These are phyloP conservation scores for Phaethon lepturus DNA, from an alignment of 2,113 vertebrate species.

Conservation along the genomic window DNA sequence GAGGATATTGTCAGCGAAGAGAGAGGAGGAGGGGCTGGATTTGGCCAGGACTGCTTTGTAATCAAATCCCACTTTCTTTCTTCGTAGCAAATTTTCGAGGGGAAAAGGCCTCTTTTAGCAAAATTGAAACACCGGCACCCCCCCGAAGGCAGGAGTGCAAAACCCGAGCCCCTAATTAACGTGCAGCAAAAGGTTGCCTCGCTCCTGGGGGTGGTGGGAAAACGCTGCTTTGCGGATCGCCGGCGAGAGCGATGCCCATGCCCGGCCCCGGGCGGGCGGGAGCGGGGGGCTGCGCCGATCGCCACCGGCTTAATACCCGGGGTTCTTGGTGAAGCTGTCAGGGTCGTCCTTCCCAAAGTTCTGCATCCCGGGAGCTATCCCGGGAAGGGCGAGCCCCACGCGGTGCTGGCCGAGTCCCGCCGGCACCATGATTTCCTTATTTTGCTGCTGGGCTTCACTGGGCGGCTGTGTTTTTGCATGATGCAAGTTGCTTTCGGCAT, in stretches of 20 bases:
- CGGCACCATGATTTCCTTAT: accelerated
- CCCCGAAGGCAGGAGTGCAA: not conserved
- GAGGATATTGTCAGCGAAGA: constrained; percentile 62
- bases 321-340: not conserved
- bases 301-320: not conserved
- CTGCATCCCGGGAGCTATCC: not conserved
- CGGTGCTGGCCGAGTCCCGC: not conserved
- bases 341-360: not conserved
- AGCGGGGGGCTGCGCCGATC: not conserved
- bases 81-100: constrained; percentile 26
- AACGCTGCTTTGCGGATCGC: not conserved
- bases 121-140: not conserved
- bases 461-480: accelerated
- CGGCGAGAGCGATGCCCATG: not conserved
- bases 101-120: constrained; percentile 24
- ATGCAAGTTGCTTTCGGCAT: not conserved
- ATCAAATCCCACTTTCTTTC: constrained; percentile 28
- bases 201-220: not conserved
- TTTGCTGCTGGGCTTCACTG: not conserved
- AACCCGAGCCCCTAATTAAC: not conserved
- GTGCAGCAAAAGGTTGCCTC: not conserved
- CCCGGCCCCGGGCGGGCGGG: not conserved
- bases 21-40: constrained; percentile 45
- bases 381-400: accelerated
- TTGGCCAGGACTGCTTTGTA: constrained; percentile 26